phyloP scores from a whole-genome alignment of 2,797 vertebrate genomes.

The Crocodylus rhombifer region DNA sequence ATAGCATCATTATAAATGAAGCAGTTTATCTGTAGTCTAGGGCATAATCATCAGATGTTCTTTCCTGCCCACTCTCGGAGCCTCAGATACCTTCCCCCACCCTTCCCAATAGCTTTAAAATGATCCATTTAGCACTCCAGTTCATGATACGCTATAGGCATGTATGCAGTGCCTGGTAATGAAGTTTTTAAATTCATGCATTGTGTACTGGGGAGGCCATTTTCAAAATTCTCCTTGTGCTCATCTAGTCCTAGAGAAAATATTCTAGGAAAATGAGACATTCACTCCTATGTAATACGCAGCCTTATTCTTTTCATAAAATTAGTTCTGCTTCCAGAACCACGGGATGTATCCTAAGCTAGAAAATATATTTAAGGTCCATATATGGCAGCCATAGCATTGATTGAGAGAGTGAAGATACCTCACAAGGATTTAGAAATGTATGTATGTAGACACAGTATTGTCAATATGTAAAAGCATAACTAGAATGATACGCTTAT shows the following conservation, averaged over 20 bases:
- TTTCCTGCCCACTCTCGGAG: not conserved
- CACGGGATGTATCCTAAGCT: not conserved
- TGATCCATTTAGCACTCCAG: slow-evolving; percentile 35
- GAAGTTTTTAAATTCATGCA: not conserved
- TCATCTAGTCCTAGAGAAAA: slow-evolving; percentile 6
- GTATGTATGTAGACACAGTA: not conserved
- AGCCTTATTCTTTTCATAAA: slow-evolving; percentile 17
- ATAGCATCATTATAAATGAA: not conserved
- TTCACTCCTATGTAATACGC: slow-evolving; percentile 2
- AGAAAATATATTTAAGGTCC: not conserved
- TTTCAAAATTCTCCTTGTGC: slow-evolving; percentile 5
- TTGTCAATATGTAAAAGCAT: not conserved
- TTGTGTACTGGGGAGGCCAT: slow-evolving; percentile 8
- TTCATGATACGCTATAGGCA: not conserved
- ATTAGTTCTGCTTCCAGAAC: not conserved
- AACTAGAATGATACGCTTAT: slow-evolving; percentile 1
- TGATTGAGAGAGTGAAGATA: not conserved
- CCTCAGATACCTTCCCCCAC: not conserved
- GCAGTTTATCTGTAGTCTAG: not conserved
- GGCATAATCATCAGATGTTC: slow-evolving; percentile 14
- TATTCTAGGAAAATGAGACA: slow-evolving; percentile 32
- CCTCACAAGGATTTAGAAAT: not conserved
- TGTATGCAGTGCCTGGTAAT: slow-evolving; percentile 16
- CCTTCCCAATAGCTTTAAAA: not conserved
- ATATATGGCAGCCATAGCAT: not conserved